Evolutionary conservation across 2,113 vertebrate species (phyloP).

Genomic region (Chlamydotis undulata): DNA sequence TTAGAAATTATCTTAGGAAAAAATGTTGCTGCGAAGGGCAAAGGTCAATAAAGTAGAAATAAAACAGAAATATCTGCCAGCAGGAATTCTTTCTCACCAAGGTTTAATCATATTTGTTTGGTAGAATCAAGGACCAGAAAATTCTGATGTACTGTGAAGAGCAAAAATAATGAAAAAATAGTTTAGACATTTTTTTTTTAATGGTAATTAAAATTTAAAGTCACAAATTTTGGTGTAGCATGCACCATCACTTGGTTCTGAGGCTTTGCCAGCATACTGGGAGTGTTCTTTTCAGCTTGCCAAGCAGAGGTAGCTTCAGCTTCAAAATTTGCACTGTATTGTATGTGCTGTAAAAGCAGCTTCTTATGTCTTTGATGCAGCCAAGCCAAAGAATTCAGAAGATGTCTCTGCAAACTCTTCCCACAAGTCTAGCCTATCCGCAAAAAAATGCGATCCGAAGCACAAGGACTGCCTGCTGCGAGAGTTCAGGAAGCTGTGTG

Average conservation of each 20-base stretch:
- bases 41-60: not conserved
- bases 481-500: conserved; percentile 94
- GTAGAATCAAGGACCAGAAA: not conserved
- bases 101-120: not conserved
- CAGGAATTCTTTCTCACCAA: not conserved
- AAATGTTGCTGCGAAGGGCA: not conserved
- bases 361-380: conserved; percentile 40
- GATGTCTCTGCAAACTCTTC: conserved; percentile 62
- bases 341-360: not conserved
- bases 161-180: not conserved
- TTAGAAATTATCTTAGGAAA: not conserved
- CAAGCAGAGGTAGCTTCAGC: not conserved
- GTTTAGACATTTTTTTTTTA: not conserved
- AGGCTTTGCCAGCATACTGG: not conserved
- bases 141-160: not conserved
- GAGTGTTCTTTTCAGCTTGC: not conserved
- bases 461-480: conserved; percentile 94
- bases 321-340: accelerated
- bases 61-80: not conserved
- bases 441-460: conserved; percentile 82
- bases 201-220: not conserved
- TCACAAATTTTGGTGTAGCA: not conserved
- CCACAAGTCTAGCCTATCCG: conserved; percentile 76
- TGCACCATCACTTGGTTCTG: not conserved
- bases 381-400: conserved; percentile 74